Percentiles rank a stretch among this genome's conserved stretches.
phyloP scores from a whole-genome alignment of 1,140 invertebrate species.

The Zaprionus davidi region DNA sequence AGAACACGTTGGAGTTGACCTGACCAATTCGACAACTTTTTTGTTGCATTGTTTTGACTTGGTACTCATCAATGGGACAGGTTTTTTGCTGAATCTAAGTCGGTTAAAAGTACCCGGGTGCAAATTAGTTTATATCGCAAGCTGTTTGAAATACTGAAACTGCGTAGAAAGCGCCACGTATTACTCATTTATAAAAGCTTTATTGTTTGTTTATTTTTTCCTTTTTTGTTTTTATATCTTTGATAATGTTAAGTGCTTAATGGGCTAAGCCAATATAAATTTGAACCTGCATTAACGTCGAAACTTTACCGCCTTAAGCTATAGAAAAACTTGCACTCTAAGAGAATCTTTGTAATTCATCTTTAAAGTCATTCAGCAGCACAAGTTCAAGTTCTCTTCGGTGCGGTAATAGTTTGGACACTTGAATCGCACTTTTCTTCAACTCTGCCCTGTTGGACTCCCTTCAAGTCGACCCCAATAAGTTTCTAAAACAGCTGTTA shows the following conservation, averaged over 20 bases:
- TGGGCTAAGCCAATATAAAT: neutral
- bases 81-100: neutral
- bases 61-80: neutral
- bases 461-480: slow-evolving; percentile 22
- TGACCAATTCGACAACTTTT: neutral
- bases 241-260: neutral
- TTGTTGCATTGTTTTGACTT: neutral
- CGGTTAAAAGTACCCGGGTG: neutral
- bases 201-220: neutral
- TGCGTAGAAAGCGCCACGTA: neutral
- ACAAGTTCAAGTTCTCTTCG: slow-evolving; percentile 28
- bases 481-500: slow-evolving; percentile 57
- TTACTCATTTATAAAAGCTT: neutral
- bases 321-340: slow-evolving; percentile 8
- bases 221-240: neutral
- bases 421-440: slow-evolving; percentile 31
- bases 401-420: slow-evolving; percentile 25
- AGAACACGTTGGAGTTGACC: slow-evolving; percentile 4
- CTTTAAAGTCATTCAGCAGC: slow-evolving; percentile 42
- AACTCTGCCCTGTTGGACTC: slow-evolving; percentile 11
- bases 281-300: neutral
- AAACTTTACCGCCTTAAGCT: neutral
- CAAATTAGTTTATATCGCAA: neutral
- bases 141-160: neutral
- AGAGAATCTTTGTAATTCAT: slow-evolving; percentile 35